A percentile compares a stretch with the other conserved stretches of the same genome.
phyloP scores from a whole-genome alignment of 30 jellyfish, hydroid and myxozoan genomes.

The Turritopsis dohrnii region DNA sequence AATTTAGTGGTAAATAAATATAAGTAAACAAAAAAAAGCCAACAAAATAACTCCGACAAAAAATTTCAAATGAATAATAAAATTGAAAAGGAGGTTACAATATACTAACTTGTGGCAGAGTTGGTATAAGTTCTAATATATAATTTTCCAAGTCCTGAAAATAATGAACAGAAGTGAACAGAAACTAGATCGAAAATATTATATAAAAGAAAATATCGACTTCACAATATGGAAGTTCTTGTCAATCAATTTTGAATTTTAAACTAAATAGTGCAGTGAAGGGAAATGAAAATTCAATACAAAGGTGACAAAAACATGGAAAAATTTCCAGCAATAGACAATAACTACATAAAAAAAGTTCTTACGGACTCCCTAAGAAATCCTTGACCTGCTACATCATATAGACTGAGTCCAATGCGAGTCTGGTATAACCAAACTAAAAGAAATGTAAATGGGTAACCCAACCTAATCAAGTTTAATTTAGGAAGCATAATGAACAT shows the following conservation, averaged over 20 bases:
- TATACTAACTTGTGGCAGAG: slow-evolving; percentile 72
- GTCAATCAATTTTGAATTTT: too few species aligned
- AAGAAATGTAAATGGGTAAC: neutral
- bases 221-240: too few species aligned
- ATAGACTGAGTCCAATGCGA: slow-evolving; percentile 87
- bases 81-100: neutral
- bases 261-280: too few species aligned
- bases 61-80: neutral
- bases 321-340: neutral
- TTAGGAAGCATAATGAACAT: neutral
- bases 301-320: neutral
- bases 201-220: too few species aligned
- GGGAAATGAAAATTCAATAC: too few species aligned
- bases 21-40: too few species aligned
- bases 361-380: slow-evolving; percentile 70
- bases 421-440: slow-evolving; percentile 93
- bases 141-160: slow-evolving; percentile 76
- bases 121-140: slow-evolving; percentile 88
- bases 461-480: too few species aligned
- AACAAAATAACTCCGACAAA: too few species aligned
- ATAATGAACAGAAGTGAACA: too few species aligned
- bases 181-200: too few species aligned
- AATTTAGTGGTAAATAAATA: too few species aligned
- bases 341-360: neutral
- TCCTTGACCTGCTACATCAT: slow-evolving; percentile 98